A percentile compares a stretch with the other conserved stretches of the same genome.
Evolutionary conservation across 1,140 invertebrate genomes (phyloP).

Genomic region (Bicyclus anynana): DNA sequence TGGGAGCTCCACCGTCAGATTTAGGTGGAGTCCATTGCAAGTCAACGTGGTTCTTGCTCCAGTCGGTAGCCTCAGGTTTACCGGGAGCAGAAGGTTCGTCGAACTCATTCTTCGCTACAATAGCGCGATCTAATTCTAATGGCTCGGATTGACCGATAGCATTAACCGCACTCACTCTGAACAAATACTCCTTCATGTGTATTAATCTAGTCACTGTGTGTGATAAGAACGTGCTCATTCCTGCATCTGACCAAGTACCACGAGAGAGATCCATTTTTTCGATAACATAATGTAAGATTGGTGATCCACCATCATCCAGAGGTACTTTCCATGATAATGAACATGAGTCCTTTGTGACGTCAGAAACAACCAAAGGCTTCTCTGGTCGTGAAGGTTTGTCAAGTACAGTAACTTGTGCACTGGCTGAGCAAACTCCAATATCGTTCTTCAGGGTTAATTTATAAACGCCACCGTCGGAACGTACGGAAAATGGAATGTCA

Average conservation of each 20-base stretch:
- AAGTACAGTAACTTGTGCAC: constrained; percentile 91
- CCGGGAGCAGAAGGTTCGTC: constrained; percentile 95
- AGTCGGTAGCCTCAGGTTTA: constrained; percentile 92
- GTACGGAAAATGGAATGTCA: constrained; percentile 91
- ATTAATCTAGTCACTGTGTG: constrained; percentile 91
- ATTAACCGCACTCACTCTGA: constrained; percentile 95
- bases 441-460: constrained; percentile 91
- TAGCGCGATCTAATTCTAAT: constrained; percentile 89
- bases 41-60: constrained; percentile 96
- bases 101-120: constrained; percentile 96
- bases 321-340: constrained; percentile 90
- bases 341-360: constrained; percentile 94
- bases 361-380: constrained; percentile 89
- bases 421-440: constrained; percentile 87
- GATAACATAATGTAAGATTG: constrained; percentile 96
- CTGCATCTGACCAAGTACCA: constrained; percentile 96
- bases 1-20: constrained; percentile 92
- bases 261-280: constrained; percentile 98
- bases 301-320: constrained; percentile 93
- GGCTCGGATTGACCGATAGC: constrained; percentile 96
- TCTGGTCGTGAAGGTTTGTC: constrained; percentile 93
- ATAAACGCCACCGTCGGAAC: constrained; percentile 91
- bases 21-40: constrained; percentile 92
- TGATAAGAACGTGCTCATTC: constrained; percentile 89
- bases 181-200: constrained; percentile 95